phyloP scores from a whole-genome alignment of 2,113 vertebrate genomes.

The Mirounga angustirostris region DNA sequence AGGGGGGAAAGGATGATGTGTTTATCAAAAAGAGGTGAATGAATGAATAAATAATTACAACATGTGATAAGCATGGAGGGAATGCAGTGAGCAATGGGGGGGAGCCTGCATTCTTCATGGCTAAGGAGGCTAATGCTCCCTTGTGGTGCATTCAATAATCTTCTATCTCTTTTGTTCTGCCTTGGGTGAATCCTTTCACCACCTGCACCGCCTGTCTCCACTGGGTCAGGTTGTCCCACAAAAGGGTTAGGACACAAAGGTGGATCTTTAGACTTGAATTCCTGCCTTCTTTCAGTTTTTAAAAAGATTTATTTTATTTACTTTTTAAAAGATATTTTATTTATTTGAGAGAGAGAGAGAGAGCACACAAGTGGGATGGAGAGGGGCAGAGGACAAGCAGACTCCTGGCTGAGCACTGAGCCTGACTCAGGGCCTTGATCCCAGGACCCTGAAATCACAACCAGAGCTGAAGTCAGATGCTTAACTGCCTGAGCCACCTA shows the following conservation, averaged over 20 bases:
- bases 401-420: too few species aligned
- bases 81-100: too few species aligned
- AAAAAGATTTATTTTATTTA: too few species aligned
- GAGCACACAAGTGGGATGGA: too few species aligned
- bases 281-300: neutral
- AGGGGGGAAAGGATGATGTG: neutral
- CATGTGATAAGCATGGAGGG: neutral
- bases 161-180: neutral
- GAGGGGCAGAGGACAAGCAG: too few species aligned
- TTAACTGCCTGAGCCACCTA: too few species aligned
- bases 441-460: too few species aligned
- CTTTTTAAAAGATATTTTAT: too few species aligned
- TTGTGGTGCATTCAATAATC: neutral
- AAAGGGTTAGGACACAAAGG: neutral
- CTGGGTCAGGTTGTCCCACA: neutral
- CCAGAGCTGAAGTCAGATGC: too few species aligned
- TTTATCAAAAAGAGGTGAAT: neutral
- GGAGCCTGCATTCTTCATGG: accelerated
- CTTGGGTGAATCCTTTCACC: neutral
- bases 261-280: neutral
- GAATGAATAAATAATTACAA: neutral
- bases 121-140: neutral
- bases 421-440: too few species aligned
- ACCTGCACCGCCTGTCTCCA: neutral
- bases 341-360: too few species aligned